Evolutionary conservation across 2,113 vertebrate species (phyloP), one percentile per base, ranked within the genome.

Genomic region (Saguinus imperator): DNA sequence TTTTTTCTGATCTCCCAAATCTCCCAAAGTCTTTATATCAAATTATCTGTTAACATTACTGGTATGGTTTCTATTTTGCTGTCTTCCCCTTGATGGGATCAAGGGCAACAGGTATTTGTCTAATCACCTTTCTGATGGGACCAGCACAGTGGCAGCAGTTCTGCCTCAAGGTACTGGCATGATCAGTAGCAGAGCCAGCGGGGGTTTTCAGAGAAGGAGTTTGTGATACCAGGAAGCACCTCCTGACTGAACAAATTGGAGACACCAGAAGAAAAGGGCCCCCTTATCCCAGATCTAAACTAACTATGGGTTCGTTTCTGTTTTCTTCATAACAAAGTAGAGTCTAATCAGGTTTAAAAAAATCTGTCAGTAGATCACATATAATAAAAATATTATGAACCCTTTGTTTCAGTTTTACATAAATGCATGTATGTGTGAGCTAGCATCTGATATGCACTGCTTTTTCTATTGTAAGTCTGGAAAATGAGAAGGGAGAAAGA

Each of bases 251-350:
- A 43, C 16, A 68, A 40, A 45, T 13, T 12, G 55, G 45, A 8
- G 11, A 10, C 6, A 12, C 45, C 1, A 1, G 55, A 21, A 17
- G 10, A 57, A 73, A 23, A 43, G 0, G 55, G 21, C 4, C 58
- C 5, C 20, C 43, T 45, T 35, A 79, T 37, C 27, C 40, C 17
- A 50, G 81, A 79, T 10, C 35, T 37, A 43, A 40, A 17, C 6
- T 20, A 35, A 16, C 43, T 52, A 25, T 6, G 27, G n/a, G 5
- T 61, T 75, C 70, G n/a, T 10, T 9, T 82, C 52, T 55, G 11
- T 48, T 81, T 91, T 83, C 40, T 32, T 92, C 16, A 57, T 13
- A 58, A 58, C 50, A 70, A 94, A 89, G 57, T n/a, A 72, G n/a
- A 82, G 10, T 48, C 27, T 64, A 25, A 86, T 45, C 4, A 10